A percentile compares a stretch with the other conserved stretches of the same genome.
phyloP scores from a whole-genome alignment of 2,113 vertebrate species.

The Archilochus colubris region DNA sequence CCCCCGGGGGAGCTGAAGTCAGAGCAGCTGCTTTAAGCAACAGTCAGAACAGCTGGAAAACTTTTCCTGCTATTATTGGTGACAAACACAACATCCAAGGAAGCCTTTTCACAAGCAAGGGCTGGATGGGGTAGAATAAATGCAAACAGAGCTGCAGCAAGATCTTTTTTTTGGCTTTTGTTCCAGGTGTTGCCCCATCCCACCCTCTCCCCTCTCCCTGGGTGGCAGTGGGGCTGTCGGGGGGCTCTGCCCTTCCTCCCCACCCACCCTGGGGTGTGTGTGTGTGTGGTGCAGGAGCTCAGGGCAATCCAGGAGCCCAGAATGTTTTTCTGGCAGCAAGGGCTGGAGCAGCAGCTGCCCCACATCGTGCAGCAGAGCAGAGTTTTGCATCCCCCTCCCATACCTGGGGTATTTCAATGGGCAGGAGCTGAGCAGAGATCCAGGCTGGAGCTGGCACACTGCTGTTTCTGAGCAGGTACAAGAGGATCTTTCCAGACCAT shows the following conservation, averaged over 20 bases:
- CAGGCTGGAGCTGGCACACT: neutral
- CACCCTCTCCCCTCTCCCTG: neutral
- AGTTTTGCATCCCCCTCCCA: neutral
- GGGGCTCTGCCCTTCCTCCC: too few relatives aligned
- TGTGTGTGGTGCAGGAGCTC: neutral
- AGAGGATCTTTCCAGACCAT: neutral
- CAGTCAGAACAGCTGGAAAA: slow-evolving; percentile 1
- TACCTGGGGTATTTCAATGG: neutral
- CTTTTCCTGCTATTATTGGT: neutral
- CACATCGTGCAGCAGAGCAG: rapidly evolving
- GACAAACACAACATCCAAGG: neutral
- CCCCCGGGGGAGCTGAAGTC: neutral
- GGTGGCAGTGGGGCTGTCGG: neutral
- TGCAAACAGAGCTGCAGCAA: neutral
- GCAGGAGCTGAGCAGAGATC: neutral
- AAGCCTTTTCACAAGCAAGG: neutral
- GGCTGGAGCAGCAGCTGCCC: neutral
- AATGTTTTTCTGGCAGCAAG: neutral
- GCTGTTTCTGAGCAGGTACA: neutral
- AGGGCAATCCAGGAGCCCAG: neutral
- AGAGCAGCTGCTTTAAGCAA: neutral
- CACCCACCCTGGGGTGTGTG: too few relatives aligned
- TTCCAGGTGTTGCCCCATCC: neutral
- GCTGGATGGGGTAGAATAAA: neutral
- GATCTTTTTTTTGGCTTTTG: neutral